A percentile compares a stretch with the other conserved stretches of the same genome.
Evolutionary conservation across 2,797 vertebrate species (phyloP).

Genomic region (Poecilia velifera): DNA sequence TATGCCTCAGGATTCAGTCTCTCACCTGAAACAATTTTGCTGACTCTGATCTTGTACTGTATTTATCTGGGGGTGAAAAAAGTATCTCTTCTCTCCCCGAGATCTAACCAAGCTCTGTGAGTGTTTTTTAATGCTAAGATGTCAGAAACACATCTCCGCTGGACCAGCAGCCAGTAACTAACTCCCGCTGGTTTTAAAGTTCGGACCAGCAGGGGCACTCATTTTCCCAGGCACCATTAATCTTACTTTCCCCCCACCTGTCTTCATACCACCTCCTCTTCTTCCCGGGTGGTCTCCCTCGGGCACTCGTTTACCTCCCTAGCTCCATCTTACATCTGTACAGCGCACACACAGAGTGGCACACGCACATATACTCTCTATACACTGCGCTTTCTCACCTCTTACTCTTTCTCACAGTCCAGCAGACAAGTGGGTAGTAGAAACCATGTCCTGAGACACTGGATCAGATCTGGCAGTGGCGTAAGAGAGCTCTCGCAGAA

Average conservation of each 20-base stretch:
- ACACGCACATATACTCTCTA: constrained; percentile 8
- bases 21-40: constrained; percentile 48
- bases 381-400: constrained; percentile 20
- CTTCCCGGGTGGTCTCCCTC: constrained; percentile 74
- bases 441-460: constrained; percentile 37
- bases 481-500: constrained; percentile 23
- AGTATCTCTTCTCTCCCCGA: constrained; percentile 24
- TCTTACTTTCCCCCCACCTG: constrained; percentile 78
- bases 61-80: constrained; percentile 26
- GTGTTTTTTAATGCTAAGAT: constrained; percentile 60
- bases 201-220: constrained; percentile 70
- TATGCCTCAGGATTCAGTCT: constrained; percentile 23
- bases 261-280: constrained; percentile 69
- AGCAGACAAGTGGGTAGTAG: constrained; percentile 25
- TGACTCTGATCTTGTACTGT: constrained; percentile 35
- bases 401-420: constrained; percentile 18
- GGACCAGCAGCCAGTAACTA: constrained; percentile 70
- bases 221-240: constrained; percentile 78
- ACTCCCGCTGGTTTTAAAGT: constrained; percentile 74
- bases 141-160: constrained; percentile 54
- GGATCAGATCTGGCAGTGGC: constrained; percentile 22
- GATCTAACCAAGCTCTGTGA: constrained; percentile 38
- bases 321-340: constrained; percentile 47
- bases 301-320: constrained; percentile 67
- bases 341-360: constrained; percentile 18